Percentiles rank a stretch among this genome's conserved stretches.
Conservation (phyloP, 2,113 vertebrate species). For the Plotosus lineatus region DNA sequence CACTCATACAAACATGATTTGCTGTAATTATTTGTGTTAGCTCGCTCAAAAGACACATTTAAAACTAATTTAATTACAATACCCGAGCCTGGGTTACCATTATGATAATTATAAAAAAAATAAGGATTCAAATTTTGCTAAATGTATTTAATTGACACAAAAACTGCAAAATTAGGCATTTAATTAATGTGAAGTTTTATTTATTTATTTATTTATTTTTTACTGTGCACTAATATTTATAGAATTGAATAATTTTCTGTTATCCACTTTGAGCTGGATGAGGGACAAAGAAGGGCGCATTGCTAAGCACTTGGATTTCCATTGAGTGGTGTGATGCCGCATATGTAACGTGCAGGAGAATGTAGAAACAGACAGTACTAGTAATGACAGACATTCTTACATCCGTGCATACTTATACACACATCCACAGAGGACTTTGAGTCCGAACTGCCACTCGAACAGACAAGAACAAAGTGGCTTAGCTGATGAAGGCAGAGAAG, state of each 20-base stretch:
- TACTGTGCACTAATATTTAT: no score
- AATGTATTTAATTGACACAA: neutral
- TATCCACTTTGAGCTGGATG: neutral
- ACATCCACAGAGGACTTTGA: slow-evolving; percentile 37
- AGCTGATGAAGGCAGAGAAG: slow-evolving; percentile 70
- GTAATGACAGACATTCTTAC: slow-evolving; percentile 10
- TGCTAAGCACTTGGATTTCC: neutral
- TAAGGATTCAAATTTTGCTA: neutral
- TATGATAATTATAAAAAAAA: neutral
- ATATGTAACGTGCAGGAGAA: neutral
- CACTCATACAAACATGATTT: neutral
- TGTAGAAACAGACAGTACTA: neutral
- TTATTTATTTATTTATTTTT: no score
- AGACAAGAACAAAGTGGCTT: slow-evolving; percentile 59
- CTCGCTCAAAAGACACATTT: neutral
- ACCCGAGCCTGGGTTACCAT: neutral
- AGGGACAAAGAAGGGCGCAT: neutral
- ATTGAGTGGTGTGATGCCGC: neutral
- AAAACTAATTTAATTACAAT: neutral
- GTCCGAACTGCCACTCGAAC: slow-evolving; percentile 53
- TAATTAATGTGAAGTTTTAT: neutral
- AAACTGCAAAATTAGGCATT: neutral
- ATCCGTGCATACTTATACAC: neutral
- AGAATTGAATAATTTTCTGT: neutral
- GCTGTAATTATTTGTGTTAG: neutral